These are phyloP conservation scores for Ellobius talpinus DNA, from an alignment of 2,113 vertebrate genomes.

Conservation along the genomic window DNA sequence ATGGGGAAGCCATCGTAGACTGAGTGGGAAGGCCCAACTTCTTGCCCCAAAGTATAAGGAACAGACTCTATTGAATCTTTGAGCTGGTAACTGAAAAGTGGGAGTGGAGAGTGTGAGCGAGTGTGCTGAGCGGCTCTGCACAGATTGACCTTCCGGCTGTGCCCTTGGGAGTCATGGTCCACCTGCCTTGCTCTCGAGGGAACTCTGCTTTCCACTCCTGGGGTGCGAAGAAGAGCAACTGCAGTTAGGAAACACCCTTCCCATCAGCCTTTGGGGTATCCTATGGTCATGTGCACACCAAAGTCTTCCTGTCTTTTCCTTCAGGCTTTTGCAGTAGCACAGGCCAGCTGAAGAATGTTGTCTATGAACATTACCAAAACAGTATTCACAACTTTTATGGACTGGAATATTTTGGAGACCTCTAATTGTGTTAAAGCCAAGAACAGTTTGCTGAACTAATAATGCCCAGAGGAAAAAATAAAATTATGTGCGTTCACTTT, in stretches of 20 bases:
- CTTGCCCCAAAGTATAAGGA: background rate
- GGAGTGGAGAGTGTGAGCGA: background rate
- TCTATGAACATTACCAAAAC: background rate
- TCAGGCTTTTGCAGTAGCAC: background rate
- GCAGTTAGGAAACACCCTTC: background rate
- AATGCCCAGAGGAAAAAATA: background rate
- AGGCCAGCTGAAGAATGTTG: conserved; percentile 24
- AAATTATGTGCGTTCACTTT: conserved; percentile 32
- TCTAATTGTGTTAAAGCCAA: background rate
- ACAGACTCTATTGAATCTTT: background rate
- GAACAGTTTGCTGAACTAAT: conserved; percentile 53
- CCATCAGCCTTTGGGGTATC: background rate
- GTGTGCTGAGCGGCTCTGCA: background rate
- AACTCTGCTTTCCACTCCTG: background rate
- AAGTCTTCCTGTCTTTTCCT: background rate
- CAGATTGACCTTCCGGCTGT: background rate
- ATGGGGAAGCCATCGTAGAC: background rate
- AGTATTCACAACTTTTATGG: background rate
- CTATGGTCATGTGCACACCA: background rate
- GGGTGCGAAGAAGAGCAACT: background rate
- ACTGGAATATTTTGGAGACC: conserved; percentile 4
- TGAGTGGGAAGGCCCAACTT: background rate
- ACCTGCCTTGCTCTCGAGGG: background rate
- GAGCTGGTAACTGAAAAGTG: background rate
- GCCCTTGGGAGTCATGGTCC: background rate